These are phyloP conservation scores for Paedocypris sp. DNA, from an alignment of 2,113 vertebrate genomes.

Conservation along the genomic window DNA sequence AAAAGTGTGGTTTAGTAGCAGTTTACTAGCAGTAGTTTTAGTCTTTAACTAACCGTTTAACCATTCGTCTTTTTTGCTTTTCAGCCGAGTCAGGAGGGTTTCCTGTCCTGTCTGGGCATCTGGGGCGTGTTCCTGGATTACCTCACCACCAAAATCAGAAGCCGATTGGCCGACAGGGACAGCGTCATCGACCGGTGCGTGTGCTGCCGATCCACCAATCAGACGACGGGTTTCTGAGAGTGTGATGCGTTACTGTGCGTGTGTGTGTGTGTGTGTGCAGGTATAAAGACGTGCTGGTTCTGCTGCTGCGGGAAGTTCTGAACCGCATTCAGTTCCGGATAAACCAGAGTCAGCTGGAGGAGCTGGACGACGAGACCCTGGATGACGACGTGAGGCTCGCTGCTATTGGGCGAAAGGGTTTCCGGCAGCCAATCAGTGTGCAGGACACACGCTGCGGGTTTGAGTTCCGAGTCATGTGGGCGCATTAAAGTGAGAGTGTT, in stretches of 20 bases:
- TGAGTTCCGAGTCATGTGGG: too few relatives aligned
- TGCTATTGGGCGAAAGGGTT: too few relatives aligned
- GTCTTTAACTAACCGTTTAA: too few relatives aligned
- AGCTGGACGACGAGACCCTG: constrained; percentile 90
- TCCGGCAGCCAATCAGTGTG: too few relatives aligned
- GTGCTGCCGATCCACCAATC: not conserved
- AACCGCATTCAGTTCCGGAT: constrained; percentile 93
- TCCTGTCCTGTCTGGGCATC: constrained; percentile 95
- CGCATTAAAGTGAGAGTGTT: too few relatives aligned
- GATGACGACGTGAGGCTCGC: constrained; percentile 88
- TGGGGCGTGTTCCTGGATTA: constrained; percentile 97
- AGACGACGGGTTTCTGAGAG: not conserved
- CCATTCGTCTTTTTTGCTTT: not conserved
- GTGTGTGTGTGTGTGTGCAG: constrained; percentile 45
- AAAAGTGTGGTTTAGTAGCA: too few relatives aligned
- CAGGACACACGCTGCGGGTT: too few relatives aligned
- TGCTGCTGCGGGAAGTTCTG: constrained; percentile 85
- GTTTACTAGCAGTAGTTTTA: too few relatives aligned
- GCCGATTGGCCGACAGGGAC: constrained; percentile 85
- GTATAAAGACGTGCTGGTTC: constrained; percentile 91
- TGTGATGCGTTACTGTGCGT: not conserved
- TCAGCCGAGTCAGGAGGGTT: constrained; percentile 93
- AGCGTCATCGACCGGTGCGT: constrained; percentile 81
- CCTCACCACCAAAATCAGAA: constrained; percentile 92
- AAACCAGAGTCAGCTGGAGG: constrained; percentile 93